phyloP scores from a whole-genome alignment of 2,888 invertebrate genomes.

The Tupiocoris notatus region DNA sequence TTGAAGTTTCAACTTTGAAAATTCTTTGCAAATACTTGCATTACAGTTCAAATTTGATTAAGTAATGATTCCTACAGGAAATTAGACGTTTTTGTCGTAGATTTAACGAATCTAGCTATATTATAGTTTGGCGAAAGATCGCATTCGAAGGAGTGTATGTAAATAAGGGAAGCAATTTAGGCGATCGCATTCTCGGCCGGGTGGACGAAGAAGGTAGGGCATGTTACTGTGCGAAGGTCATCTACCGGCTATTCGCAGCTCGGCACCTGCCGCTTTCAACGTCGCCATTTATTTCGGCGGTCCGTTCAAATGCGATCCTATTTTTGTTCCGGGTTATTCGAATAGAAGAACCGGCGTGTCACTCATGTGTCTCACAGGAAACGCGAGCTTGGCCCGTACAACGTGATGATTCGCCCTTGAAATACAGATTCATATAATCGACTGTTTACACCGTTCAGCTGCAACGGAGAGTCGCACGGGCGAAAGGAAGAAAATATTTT shows the following conservation, averaged over 20 bases:
- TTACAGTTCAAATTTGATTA: too few species aligned
- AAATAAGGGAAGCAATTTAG: neutral
- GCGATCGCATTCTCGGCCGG: neutral
- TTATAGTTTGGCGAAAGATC: neutral
- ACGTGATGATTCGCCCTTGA: too few species aligned
- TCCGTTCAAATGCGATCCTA: neutral
- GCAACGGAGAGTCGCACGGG: too few species aligned
- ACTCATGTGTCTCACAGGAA: neutral
- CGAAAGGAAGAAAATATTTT: too few species aligned
- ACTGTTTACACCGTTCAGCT: too few species aligned
- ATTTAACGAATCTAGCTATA: neutral
- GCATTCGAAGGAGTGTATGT: neutral
- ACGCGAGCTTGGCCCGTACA: too few species aligned
- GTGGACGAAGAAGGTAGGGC: conserved; percentile 7
- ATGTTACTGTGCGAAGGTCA: conserved; percentile 27
- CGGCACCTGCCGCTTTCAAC: conserved; percentile 11
- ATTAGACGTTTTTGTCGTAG: too few species aligned
- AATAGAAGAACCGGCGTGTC: neutral
- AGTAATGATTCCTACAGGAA: too few species aligned
- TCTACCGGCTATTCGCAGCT: conserved; percentile 16
- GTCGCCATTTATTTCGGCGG: conserved; percentile 2
- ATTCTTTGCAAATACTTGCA: too few species aligned
- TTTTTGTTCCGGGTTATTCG: neutral
- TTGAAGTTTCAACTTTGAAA: too few species aligned
- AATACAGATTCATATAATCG: too few species aligned